A percentile compares a stretch with the other conserved stretches of the same genome.
Conservation (phyloP, 2,113 vertebrate species). For the Pedetes capensis region DNA sequence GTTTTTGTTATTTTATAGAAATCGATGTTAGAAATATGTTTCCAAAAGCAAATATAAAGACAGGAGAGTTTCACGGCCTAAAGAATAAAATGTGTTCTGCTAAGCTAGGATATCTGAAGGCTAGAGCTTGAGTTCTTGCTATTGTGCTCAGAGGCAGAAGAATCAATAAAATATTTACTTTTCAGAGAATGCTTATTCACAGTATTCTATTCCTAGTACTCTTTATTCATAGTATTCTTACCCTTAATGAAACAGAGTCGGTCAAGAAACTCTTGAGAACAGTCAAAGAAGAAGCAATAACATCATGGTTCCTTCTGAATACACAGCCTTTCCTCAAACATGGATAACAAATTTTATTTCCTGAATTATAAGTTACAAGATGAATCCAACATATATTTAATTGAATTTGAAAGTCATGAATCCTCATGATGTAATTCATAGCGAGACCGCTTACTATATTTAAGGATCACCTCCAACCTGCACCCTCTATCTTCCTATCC, state of each 20-base stretch:
- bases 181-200: neutral
- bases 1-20: neutral
- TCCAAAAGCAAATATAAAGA: neutral
- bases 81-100: neutral
- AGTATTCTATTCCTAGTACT: neutral
- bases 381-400: neutral
- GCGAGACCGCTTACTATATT: neutral
- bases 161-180: neutral
- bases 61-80: neutral
- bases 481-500: neutral
- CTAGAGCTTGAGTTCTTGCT: neutral
- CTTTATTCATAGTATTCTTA: neutral
- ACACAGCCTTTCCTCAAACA: neutral
- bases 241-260: constrained; percentile 25
- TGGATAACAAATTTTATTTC: neutral
- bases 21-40: constrained; percentile 3
- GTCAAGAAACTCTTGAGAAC: neutral
- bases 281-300: neutral
- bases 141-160: neutral
- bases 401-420: neutral
- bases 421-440: neutral
- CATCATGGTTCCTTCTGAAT: neutral
- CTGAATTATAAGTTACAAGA: neutral
- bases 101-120: neutral
- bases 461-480: neutral